phyloP scores from a whole-genome alignment of 2,888 invertebrate species.

The Hirtodrosophila confusa region DNA sequence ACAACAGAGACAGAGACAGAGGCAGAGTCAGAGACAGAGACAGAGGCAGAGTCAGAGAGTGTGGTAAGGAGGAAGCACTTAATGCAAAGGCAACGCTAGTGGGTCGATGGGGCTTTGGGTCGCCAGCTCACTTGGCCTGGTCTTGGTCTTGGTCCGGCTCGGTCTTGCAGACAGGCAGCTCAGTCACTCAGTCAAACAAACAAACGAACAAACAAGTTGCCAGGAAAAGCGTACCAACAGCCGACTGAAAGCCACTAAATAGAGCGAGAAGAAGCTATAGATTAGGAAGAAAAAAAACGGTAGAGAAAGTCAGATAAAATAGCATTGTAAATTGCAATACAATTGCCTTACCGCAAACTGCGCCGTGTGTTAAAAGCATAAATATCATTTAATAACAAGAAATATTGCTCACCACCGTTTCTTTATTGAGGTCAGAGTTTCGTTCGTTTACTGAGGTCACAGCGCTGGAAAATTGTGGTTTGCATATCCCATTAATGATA shows the following conservation, averaged over 20 bases:
- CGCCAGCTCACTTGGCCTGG: conserved; percentile 15
- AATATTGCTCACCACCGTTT: not conserved
- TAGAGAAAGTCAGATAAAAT: not conserved
- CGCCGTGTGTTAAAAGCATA: conserved; percentile 32
- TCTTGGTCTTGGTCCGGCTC: not conserved
- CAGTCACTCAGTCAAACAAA: conserved; percentile 66
- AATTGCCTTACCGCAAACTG: conserved; percentile 17
- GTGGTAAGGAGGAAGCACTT: conserved; percentile 61
- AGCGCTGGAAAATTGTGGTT: too few relatives aligned
- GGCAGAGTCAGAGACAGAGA: conserved; percentile 8
- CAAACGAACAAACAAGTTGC: conserved; percentile 55
- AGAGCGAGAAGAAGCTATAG: not conserved
- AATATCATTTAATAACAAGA: conserved; percentile 39
- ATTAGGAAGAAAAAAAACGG: not conserved
- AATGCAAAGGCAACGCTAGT: conserved; percentile 69
- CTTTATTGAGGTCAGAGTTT: too few relatives aligned
- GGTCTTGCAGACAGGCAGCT: conserved; percentile 21
- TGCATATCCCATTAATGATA: too few relatives aligned
- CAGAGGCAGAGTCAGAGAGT: not conserved
- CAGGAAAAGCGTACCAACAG: conserved; percentile 29
- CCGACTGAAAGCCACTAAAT: conserved; percentile 28
- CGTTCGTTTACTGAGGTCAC: too few relatives aligned
- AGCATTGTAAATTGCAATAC: conserved; percentile 20
- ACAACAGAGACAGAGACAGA: conserved; percentile 2
- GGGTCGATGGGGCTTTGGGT: conserved; percentile 53